These are phyloP conservation scores for Forpus xanthops DNA, from an alignment of 2,797 vertebrate species.

Conservation along the genomic window DNA sequence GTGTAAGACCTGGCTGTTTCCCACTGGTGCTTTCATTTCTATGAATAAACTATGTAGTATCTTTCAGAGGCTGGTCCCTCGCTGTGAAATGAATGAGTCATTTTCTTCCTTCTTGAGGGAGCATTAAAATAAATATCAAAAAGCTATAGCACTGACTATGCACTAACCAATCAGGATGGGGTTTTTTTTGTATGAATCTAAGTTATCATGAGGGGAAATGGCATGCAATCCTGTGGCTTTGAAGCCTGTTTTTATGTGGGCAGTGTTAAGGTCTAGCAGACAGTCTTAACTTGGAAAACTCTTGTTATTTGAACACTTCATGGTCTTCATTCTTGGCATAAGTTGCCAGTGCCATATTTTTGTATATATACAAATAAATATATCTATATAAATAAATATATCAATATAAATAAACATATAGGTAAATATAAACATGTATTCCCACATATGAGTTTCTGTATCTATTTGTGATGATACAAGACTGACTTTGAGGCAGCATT, in stretches of 20 bases:
- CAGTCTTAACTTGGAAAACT: neutral
- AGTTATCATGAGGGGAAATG: neutral
- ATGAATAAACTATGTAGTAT: neutral
- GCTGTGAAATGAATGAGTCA: neutral
- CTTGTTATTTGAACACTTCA: neutral
- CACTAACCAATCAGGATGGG: neutral
- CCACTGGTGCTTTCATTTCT: neutral
- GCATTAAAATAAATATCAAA: slow-evolving; percentile 13
- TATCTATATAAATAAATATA: slow-evolving; percentile 4
- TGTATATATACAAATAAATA: slow-evolving; percentile 23
- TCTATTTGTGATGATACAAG: slow-evolving; percentile 58
- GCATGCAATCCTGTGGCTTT: neutral
- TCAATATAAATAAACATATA: slow-evolving; percentile 1
- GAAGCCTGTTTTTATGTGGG: neutral
- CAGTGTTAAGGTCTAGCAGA: neutral
- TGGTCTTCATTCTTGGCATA: neutral
- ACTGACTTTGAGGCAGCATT: slow-evolving; percentile 49
- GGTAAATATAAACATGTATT: slow-evolving; percentile 55
- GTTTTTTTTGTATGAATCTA: neutral
- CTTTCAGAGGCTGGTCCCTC: neutral
- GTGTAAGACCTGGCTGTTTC: neutral
- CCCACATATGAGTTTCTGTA: slow-evolving; percentile 32
- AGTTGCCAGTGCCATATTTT: neutral
- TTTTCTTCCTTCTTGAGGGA: neutral
- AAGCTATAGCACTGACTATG: neutral